phyloP scores from a whole-genome alignment of 2,797 vertebrate species.

The Danionella dracula region DNA sequence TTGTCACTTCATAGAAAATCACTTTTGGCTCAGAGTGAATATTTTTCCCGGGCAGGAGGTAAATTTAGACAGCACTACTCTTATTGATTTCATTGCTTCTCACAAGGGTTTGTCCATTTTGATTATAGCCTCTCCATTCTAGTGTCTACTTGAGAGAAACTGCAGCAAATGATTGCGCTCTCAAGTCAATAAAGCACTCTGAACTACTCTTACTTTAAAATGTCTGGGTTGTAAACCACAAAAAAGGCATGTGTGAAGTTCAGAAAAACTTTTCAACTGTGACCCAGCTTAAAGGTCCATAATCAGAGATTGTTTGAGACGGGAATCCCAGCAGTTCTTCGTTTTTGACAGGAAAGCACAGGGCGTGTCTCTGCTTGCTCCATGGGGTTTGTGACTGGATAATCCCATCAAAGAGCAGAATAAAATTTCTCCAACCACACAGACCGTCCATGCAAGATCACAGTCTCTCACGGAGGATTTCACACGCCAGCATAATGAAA shows the following conservation, averaged over 20 bases:
- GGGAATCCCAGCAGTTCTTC: conserved; percentile 2
- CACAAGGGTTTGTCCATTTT: conserved; percentile 57
- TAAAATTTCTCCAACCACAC: conserved; percentile 23
- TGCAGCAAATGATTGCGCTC: conserved; percentile 67
- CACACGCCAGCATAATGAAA: conserved; percentile 10
- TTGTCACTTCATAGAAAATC: conserved; percentile 8
- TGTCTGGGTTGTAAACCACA: conserved; percentile 23
- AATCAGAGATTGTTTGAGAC: not conserved
- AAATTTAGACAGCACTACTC: conserved; percentile 46
- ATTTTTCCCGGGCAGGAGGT: conserved; percentile 32
- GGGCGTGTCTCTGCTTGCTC: conserved; percentile 45
- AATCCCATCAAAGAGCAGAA: conserved; percentile 64
- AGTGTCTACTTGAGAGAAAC: conserved; percentile 61
- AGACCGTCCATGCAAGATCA: conserved; percentile 39
- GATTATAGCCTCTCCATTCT: conserved; percentile 53
- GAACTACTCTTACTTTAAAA: conserved; percentile 33
- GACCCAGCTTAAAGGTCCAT: not conserved
- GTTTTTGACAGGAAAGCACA: conserved; percentile 8
- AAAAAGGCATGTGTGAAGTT: conserved; percentile 5
- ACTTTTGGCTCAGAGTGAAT: not conserved
- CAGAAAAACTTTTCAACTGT: not conserved
- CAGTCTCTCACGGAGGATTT: conserved; percentile 12
- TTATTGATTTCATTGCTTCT: conserved; percentile 65
- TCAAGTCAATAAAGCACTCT: conserved; percentile 43
- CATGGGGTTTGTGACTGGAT: conserved; percentile 43